Percentiles rank a stretch among this genome's conserved stretches.
Conservation (phyloP, 1,140 invertebrate species). For the Bursaphelenchus mucronatus region DNA sequence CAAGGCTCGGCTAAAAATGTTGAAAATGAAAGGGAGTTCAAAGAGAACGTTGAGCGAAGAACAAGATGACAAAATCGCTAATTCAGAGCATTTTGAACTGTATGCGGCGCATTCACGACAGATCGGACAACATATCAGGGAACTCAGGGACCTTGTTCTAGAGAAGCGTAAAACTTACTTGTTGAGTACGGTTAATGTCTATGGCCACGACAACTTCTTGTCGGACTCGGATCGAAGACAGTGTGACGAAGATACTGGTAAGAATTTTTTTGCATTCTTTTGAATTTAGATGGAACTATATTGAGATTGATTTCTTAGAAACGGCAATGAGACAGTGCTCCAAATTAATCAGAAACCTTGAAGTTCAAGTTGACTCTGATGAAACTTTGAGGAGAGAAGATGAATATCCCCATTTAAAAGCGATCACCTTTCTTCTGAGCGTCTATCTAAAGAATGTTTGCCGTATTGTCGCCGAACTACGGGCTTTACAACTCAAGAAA, state of each 20-base stretch:
- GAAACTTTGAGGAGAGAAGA: constrained; percentile 28
- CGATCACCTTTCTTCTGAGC: constrained; percentile 32
- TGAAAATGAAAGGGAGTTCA: constrained; percentile 18
- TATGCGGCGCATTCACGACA: constrained; percentile 40
- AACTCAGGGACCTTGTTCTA: constrained; percentile 47
- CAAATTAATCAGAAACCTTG: constrained; percentile 36
- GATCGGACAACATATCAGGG: constrained; percentile 41
- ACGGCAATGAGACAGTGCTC: constrained; percentile 42
- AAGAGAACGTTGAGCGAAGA: background rate
- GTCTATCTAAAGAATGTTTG: constrained; percentile 50
- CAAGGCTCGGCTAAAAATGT: constrained; percentile 37
- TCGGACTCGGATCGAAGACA: constrained; percentile 40
- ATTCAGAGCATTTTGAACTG: constrained; percentile 31
- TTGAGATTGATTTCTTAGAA: constrained; percentile 35
- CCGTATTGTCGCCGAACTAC: constrained; percentile 44
- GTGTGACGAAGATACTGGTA: constrained; percentile 46
- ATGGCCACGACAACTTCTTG: constrained; percentile 45
- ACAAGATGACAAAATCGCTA: constrained; percentile 6
- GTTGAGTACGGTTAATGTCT: constrained; percentile 29
- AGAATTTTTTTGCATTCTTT: background rate
- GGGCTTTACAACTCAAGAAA: constrained; percentile 46
- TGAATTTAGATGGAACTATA: background rate
- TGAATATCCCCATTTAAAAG: constrained; percentile 35
- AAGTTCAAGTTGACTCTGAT: constrained; percentile 36
- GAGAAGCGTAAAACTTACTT: constrained; percentile 47